Evolutionary conservation across 2,113 vertebrate species (phyloP).

Genomic region (Helogale parvula): DNA sequence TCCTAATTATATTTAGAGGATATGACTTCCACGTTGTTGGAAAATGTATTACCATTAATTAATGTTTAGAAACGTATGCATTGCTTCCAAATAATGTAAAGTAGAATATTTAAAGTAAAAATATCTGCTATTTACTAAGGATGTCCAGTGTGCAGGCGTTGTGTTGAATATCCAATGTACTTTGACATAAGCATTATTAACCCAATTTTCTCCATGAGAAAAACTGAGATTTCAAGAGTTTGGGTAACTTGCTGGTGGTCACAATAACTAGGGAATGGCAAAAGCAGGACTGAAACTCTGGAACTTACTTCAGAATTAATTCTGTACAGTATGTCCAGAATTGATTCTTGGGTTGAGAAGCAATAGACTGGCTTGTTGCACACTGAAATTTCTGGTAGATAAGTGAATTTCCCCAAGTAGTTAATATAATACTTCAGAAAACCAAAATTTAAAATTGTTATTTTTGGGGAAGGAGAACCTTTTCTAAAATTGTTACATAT

Average conservation of each 20-base stretch:
- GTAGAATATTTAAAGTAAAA: conserved; percentile 32
- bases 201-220: neutral
- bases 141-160: neutral
- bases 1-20: conserved; percentile 60
- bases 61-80: conserved; percentile 18
- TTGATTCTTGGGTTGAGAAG: neutral
- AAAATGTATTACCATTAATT: conserved; percentile 63
- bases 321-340: neutral
- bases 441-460: neutral
- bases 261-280: neutral
- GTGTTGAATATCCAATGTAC: neutral
- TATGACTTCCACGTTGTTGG: conserved; percentile 56
- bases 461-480: neutral
- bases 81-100: conserved; percentile 53
- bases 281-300: neutral
- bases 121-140: neutral
- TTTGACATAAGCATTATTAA: neutral
- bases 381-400: neutral
- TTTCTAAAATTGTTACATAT: neutral
- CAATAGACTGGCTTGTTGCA: neutral
- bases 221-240: neutral
- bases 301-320: neutral
- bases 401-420: neutral
- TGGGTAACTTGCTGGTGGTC: neutral
- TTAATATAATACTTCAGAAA: neutral